These are phyloP conservation scores for Tenebrio molitor DNA, from an alignment of 1,140 invertebrate species.

Conservation along the genomic window DNA sequence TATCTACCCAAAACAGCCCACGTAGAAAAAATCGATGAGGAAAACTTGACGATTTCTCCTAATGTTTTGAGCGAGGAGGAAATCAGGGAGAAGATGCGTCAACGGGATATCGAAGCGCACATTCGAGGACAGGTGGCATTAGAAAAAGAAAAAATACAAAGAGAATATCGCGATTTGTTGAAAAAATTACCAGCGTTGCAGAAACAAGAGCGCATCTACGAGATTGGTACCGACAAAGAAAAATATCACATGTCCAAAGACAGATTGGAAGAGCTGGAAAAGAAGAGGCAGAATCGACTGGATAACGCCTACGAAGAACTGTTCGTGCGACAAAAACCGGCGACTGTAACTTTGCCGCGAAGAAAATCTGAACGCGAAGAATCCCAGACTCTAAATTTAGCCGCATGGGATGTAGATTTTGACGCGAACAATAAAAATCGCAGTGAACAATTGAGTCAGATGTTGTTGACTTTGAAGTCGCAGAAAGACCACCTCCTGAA, in stretches of 20 bases:
- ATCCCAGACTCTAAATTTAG: slow-evolving; percentile 50
- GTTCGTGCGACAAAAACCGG: slow-evolving; percentile 55
- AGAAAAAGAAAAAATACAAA: slow-evolving; percentile 67
- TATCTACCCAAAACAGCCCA: slow-evolving; percentile 43
- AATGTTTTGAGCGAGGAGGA: slow-evolving; percentile 54
- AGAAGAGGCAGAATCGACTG: slow-evolving; percentile 59
- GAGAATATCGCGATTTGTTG: slow-evolving; percentile 68
- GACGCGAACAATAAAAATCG: slow-evolving; percentile 47
- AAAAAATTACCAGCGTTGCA: slow-evolving; percentile 65
- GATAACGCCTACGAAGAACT: slow-evolving; percentile 62
- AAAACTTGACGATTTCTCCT: slow-evolving; percentile 51
- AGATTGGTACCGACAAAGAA: slow-evolving; percentile 59
- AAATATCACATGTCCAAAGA: slow-evolving; percentile 63
- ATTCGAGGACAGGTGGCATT: slow-evolving; percentile 68
- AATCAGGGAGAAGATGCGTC: slow-evolving; percentile 54
- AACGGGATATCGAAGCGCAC: slow-evolving; percentile 61
- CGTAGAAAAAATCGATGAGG: slow-evolving; percentile 54
- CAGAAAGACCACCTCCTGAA: slow-evolving; percentile 62
- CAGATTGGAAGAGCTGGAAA: slow-evolving; percentile 57
- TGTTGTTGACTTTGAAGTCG: slow-evolving; percentile 58
- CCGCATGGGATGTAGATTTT: slow-evolving; percentile 53
- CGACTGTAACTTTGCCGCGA: slow-evolving; percentile 54
- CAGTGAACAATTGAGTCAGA: slow-evolving; percentile 55
- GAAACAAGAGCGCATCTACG: slow-evolving; percentile 61
- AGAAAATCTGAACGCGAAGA: slow-evolving; percentile 31